These are phyloP conservation scores for Campoletis sonorensis DNA, from an alignment of 1,140 invertebrate genomes.

Conservation along the genomic window DNA sequence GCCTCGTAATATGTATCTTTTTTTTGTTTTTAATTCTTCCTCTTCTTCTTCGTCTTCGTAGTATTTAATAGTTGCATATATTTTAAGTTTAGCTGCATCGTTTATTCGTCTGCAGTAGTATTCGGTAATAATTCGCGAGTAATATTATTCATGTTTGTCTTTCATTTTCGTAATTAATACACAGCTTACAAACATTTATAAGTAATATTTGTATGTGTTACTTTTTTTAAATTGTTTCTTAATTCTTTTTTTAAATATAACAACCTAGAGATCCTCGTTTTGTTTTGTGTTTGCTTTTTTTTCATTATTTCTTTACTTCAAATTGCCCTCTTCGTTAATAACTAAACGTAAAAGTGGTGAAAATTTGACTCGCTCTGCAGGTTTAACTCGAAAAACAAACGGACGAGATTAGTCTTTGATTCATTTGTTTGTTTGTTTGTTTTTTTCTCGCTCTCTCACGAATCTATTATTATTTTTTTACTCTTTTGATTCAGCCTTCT, in stretches of 20 bases:
- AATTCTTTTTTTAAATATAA: constrained; percentile 17
- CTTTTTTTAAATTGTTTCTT: constrained; percentile 31
- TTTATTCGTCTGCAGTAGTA: constrained; percentile 19
- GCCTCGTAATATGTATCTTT: not conserved
- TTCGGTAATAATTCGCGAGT: constrained; percentile 6
- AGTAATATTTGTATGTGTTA: constrained; percentile 6
- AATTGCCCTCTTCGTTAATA: constrained; percentile 20
- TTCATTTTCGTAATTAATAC: constrained; percentile 49
- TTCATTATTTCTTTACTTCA: not conserved
- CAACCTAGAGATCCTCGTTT: constrained; percentile 37
- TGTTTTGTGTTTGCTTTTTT: not conserved
- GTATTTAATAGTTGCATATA: constrained; percentile 13
- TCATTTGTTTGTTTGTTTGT: constrained; percentile 25
- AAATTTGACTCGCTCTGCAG: not conserved
- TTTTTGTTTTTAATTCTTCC: too few species aligned
- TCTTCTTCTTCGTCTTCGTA: not conserved
- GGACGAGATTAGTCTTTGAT: constrained; percentile 24
- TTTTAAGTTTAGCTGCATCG: constrained; percentile 5
- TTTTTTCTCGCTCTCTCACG: constrained; percentile 41
- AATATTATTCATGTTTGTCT: constrained; percentile 29
- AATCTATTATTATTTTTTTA: not conserved
- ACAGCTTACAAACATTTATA: constrained; percentile 16
- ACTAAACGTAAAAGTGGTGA: constrained; percentile 47
- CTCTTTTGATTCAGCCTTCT: constrained; percentile 52
- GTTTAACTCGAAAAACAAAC: constrained; percentile 40